These are phyloP conservation scores for Spodoptera picta DNA, from an alignment of 2,888 invertebrate species.

Conservation along the genomic window DNA sequence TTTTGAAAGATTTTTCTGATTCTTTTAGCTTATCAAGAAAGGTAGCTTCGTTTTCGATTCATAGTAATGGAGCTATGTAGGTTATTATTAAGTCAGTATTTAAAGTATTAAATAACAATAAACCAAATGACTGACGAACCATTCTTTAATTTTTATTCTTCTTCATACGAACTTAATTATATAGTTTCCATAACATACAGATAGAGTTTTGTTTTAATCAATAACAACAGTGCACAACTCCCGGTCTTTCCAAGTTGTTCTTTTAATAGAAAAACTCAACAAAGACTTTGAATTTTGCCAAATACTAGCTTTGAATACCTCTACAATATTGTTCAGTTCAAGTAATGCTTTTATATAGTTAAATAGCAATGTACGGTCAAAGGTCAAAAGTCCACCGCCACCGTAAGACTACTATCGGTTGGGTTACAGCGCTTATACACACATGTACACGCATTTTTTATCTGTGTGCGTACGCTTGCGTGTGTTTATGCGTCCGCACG, in stretches of 20 bases:
- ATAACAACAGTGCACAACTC: conserved; percentile 9
- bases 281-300: conserved; percentile 25
- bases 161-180: not conserved
- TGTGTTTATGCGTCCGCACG: no score
- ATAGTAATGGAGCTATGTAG: no score
- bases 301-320: conserved; percentile 4
- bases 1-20: not conserved
- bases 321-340: not conserved
- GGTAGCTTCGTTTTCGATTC: no score
- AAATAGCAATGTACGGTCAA: not conserved
- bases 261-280: conserved; percentile 23
- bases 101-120: no score
- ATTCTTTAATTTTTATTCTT: conserved; percentile 1
- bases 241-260: conserved; percentile 12
- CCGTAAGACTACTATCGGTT: no score
- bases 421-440: no score
- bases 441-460: no score
- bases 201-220: conserved; percentile 38
- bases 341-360: conserved; percentile 6
- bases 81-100: no score
- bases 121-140: no score
- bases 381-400: no score
- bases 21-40: no score
- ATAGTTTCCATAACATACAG: conserved; percentile 4
- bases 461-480: no score